Evolutionary conservation across 2,888 invertebrate species (phyloP).

Genomic region (Andrena haemorrhoa): DNA sequence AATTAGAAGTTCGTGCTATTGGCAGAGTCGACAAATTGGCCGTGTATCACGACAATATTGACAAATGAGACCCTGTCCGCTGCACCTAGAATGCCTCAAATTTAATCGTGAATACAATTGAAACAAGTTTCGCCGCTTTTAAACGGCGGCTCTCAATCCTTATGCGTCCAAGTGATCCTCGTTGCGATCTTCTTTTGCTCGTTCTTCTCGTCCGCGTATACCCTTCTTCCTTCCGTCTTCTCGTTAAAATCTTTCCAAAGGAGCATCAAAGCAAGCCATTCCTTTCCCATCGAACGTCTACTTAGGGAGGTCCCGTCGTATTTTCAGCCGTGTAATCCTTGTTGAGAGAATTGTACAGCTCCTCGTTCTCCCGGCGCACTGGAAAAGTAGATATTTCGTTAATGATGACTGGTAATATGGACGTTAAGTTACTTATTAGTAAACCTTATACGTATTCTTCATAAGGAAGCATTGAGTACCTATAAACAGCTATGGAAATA

Average conservation of each 20-base stretch:
- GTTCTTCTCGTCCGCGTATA: not conserved
- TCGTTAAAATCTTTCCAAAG: constrained; percentile 20
- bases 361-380: constrained; percentile 96
- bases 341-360: constrained; percentile 92
- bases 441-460: not conserved
- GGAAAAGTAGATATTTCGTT: constrained; percentile 81
- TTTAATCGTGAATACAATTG: constrained; percentile 10
- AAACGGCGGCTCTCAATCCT: constrained; percentile 3
- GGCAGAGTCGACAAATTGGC: constrained; percentile 36
- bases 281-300: constrained; percentile 23
- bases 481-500: not conserved
- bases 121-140: constrained; percentile 17
- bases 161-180: not conserved
- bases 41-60: constrained; percentile 22
- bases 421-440: not conserved
- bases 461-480: not conserved
- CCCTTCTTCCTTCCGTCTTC: not conserved
- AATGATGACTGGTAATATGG: not conserved
- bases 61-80: constrained; percentile 30
- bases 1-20: constrained; percentile 39
- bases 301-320: constrained; percentile 71
- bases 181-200: constrained; percentile 1
- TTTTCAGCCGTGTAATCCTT: constrained; percentile 79
- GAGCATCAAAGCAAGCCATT: constrained; percentile 41
- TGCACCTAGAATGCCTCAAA: constrained; percentile 15